A percentile compares a stretch with the other conserved stretches of the same genome.
These are phyloP conservation scores for Sitta europaea DNA, from an alignment of 2,113 vertebrate genomes.

Conservation along the genomic window DNA sequence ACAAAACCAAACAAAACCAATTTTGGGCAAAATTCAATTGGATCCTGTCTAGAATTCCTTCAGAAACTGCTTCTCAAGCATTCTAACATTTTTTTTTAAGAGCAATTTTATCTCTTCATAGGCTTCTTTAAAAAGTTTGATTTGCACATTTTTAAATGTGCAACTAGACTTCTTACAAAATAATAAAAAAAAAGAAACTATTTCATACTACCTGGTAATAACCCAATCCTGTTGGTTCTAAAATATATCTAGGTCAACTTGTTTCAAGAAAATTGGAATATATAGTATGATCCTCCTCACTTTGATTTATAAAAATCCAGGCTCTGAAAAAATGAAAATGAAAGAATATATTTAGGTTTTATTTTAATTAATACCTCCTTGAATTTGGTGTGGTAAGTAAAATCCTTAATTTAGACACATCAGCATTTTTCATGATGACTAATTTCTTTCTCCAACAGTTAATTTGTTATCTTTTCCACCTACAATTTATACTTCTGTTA, in stretches of 20 bases:
- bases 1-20: background rate
- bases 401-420: background rate
- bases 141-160: background rate
- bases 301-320: background rate
- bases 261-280: background rate
- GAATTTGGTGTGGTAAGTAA: background rate
- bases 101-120: background rate
- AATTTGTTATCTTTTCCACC: background rate
- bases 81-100: background rate
- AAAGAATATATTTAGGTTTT: background rate
- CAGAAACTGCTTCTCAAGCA: background rate
- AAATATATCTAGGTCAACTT: background rate
- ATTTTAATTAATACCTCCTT: background rate
- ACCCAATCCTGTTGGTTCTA: background rate
- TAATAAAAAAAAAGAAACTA: background rate
- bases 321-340: background rate
- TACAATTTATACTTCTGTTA: background rate
- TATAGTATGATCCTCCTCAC: background rate
- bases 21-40: background rate
- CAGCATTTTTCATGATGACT: background rate
- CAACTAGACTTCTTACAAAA: background rate
- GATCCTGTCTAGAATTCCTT: background rate
- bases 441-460: background rate
- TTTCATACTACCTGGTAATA: background rate
- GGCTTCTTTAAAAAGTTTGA: background rate